These are phyloP conservation scores for Eledona agricola DNA, from an alignment of 2,888 invertebrate genomes.

Conservation along the genomic window DNA sequence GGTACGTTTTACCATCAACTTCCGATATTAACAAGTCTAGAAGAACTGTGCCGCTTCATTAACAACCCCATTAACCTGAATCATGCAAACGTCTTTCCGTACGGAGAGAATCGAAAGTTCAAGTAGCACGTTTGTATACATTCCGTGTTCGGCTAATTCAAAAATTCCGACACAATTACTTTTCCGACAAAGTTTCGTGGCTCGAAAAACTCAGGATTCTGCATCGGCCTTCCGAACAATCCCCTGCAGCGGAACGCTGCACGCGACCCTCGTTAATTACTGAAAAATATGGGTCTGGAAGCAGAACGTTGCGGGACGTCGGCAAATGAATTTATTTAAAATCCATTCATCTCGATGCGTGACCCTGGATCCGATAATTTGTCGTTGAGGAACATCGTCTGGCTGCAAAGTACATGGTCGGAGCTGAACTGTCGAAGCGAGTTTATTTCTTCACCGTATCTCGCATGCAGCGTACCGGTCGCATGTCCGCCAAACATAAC, in stretches of 20 bases:
- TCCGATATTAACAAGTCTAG: slow-evolving; percentile 1
- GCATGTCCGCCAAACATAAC: slow-evolving; percentile 48
- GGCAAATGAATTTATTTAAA: slow-evolving; percentile 33
- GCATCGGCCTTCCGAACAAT: slow-evolving; percentile 5
- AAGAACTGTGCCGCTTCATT: slow-evolving; percentile 11
- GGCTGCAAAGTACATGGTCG: slow-evolving; percentile 37
- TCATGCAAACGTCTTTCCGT: slow-evolving; percentile 5
- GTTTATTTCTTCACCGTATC: slow-evolving; percentile 48
- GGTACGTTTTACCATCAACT: neutral
- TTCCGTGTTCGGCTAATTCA: no score
- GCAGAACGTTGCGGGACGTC: slow-evolving; percentile 22
- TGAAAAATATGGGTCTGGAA: slow-evolving; percentile 10
- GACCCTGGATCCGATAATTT: slow-evolving; percentile 36
- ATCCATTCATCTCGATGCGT: slow-evolving; percentile 25
- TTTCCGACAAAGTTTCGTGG: no score
- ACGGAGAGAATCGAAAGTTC: no score
- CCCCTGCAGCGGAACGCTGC: slow-evolving; percentile 7
- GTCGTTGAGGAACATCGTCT: slow-evolving; percentile 38
- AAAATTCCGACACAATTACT: no score
- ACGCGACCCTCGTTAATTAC: slow-evolving; percentile 21
- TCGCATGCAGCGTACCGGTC: slow-evolving; percentile 43
- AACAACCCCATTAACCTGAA: slow-evolving; percentile 10
- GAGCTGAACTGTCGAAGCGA: slow-evolving; percentile 47
- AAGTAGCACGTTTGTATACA: no score
- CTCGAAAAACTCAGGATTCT: no score